Base-by-base conservation (phyloP, 1,140 invertebrate genomes). In the Drosophila erecta region DNA sequence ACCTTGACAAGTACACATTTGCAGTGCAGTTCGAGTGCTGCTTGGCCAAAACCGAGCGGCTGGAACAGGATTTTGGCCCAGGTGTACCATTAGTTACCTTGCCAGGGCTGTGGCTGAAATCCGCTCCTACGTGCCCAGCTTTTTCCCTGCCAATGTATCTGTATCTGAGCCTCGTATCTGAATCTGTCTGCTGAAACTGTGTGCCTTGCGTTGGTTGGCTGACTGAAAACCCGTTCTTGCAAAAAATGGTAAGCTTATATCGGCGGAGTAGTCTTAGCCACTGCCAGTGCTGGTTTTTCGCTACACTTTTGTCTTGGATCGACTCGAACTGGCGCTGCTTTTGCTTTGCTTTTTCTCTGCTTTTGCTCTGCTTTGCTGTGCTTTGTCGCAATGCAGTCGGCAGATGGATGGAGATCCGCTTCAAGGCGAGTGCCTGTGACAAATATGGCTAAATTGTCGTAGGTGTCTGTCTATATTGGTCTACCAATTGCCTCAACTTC, bases 371-470 rank as follows among this genome's bases (percentile, higher is more conserved):
- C 51, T 38, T 40, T 38, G 20, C 12, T 24, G 40, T 40, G 46
- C 47, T 59, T 71, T 43, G 20, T 72, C 44, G 76, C 60, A 66
- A 62, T 71, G 72, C 76, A 81, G 57, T 56, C 62, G 69, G 41
- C 53, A 38, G 37, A 38, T 38, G 37, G 37, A 38, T 14, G 37
- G 37, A 38, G 60, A 47, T 60, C 57, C 54, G 59, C 58, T 69
- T 57, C 81, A 86, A 86, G 81, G 79, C 79, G 44, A 86, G 24
- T 38, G 46, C 43, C 62, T 72, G 79, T 72, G 79, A 81, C 83
- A 81, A 86, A 86, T 86, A 86, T 87, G 79, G 81, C 79, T 54
- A 87, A 75, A 79, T 62, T 76, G 61, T 81, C 79, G 81, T 86
- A 87, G 81, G 81, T 67, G 83, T 79, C 67, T 78, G 57, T 47